phyloP scores from a whole-genome alignment of 1,140 invertebrate genomes.

The Colletes latitarsis region DNA sequence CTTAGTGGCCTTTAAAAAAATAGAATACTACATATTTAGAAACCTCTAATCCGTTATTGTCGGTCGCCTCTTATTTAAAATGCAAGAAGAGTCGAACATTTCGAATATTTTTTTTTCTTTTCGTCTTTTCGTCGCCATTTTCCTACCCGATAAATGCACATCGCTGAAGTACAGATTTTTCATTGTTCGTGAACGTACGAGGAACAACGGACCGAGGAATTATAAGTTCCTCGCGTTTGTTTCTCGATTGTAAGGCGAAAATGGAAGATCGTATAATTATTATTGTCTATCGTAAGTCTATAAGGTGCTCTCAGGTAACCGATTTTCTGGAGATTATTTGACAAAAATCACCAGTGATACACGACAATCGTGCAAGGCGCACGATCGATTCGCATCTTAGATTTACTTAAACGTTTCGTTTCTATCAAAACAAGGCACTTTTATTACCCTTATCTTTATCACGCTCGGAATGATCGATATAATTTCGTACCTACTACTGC shows the following conservation, averaged over 20 bases:
- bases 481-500: constrained; percentile 3
- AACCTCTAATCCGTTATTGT: neutral
- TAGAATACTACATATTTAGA: neutral
- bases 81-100: neutral
- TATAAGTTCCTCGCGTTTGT: neutral
- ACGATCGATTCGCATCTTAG: neutral
- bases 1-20: neutral
- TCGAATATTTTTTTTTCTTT: neutral
- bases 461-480: constrained; percentile 16
- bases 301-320: constrained; percentile 54
- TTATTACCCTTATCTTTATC: constrained; percentile 5
- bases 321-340: constrained; percentile 38
- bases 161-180: neutral
- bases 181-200: too few species aligned
- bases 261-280: constrained; percentile 30
- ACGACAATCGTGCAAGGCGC: neutral
- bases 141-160: neutral
- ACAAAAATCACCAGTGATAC: constrained; percentile 31
- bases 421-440: constrained; percentile 37
- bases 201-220: neutral
- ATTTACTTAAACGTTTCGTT: neutral
- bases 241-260: neutral
- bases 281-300: constrained; percentile 60
- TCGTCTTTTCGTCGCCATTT: neutral
- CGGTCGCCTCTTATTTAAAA: neutral